phyloP scores from a whole-genome alignment of 2,113 vertebrate genomes.

The Sinosuthora webbiana region DNA sequence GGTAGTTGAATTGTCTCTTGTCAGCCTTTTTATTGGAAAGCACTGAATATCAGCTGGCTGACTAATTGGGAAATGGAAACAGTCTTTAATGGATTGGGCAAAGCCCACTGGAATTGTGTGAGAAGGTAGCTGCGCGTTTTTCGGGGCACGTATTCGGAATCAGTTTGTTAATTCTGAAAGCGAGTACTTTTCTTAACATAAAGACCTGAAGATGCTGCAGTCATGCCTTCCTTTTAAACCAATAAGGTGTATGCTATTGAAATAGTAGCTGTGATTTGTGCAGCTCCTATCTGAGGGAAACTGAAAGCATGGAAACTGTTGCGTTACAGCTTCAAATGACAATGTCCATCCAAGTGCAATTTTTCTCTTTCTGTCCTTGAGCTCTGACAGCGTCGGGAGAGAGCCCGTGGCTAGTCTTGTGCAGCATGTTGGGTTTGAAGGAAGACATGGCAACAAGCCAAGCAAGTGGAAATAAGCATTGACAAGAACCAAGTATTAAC shows the following conservation, averaged over 20 bases:
- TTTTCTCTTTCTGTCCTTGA: constrained; percentile 31
- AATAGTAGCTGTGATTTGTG: constrained; percentile 43
- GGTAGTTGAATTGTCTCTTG: constrained; percentile 56
- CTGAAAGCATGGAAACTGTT: constrained; percentile 62
- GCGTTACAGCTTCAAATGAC: constrained; percentile 26
- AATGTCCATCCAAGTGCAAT: background rate
- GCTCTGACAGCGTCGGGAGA: constrained; percentile 21
- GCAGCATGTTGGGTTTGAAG: constrained; percentile 65
- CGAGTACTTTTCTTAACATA: constrained; percentile 14
- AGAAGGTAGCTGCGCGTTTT: constrained; percentile 33
- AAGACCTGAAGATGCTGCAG: constrained; percentile 44
- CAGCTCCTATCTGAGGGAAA: constrained; percentile 47
- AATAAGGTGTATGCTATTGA: background rate
- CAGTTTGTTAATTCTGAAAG: constrained; percentile 40
- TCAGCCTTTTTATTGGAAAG: constrained; percentile 44
- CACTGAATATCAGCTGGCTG: constrained; percentile 50
- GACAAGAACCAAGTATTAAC: constrained; percentile 34
- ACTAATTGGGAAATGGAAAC: constrained; percentile 51
- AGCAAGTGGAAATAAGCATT: constrained; percentile 62
- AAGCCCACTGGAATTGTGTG: constrained; percentile 46
- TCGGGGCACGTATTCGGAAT: constrained; percentile 7
- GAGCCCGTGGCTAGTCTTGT: constrained; percentile 22
- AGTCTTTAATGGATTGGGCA: constrained; percentile 48
- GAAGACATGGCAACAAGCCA: constrained; percentile 68
- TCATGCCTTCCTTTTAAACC: constrained; percentile 68